These are phyloP conservation scores for Tortricodes alternella DNA, from an alignment of 2,888 invertebrate genomes.

Conservation along the genomic window DNA sequence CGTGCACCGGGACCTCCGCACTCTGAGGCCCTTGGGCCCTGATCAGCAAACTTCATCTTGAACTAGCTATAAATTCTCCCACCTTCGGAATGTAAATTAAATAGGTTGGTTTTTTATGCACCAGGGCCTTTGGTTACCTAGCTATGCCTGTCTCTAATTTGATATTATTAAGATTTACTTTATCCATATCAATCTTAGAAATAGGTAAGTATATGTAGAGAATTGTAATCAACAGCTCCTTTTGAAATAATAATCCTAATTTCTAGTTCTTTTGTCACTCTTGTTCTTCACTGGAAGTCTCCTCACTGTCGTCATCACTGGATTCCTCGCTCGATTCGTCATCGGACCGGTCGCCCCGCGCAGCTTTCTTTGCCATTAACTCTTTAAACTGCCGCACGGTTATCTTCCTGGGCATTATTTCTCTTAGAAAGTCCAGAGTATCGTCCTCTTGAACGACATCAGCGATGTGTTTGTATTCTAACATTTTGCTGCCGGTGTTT, in stretches of 20 bases:
- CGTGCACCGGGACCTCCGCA: no score
- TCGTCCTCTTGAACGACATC: conserved; percentile 87
- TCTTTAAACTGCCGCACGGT: conserved; percentile 86
- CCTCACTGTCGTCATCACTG: conserved; percentile 61
- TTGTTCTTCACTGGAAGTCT: conserved; percentile 61
- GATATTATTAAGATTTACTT: no score
- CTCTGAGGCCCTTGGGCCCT: no score
- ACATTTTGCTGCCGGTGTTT: conserved; percentile 72
- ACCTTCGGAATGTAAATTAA: no score
- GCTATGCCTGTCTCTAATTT: no score
- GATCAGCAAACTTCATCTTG: no score
- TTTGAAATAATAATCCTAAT: neutral
- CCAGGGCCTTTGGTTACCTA: no score
- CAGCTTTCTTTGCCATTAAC: conserved; percentile 83
- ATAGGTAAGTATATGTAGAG: no score
- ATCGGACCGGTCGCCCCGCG: conserved; percentile 55
- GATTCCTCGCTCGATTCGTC: conserved; percentile 67
- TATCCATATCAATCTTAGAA: no score
- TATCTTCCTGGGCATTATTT: conserved; percentile 89
- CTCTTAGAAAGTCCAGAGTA: conserved; percentile 86
- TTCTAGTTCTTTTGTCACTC: conserved; percentile 42
- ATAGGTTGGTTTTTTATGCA: no score
- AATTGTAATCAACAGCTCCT: no score
- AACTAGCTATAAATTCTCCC: no score
- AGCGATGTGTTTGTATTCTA: conserved; percentile 88